phyloP scores from a whole-genome alignment of 2,113 vertebrate genomes.

The Pholis gunnellus region DNA sequence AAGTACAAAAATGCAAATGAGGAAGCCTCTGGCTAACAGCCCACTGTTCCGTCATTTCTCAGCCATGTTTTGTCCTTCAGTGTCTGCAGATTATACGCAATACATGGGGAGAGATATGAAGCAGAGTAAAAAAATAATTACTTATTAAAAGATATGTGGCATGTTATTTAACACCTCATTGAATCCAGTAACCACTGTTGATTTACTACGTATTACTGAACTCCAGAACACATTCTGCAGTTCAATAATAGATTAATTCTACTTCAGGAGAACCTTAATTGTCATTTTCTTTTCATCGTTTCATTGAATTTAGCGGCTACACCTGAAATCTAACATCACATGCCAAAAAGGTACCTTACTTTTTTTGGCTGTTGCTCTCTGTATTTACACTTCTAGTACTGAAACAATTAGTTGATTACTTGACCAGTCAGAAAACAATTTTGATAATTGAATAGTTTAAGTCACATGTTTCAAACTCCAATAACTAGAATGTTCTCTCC shows the following conservation, averaged over 20 bases:
- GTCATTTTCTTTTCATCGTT: constrained; percentile 2
- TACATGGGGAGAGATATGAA: constrained; percentile 25
- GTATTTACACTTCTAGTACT: not conserved
- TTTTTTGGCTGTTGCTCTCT: not conserved
- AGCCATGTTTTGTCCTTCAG: constrained; percentile 34
- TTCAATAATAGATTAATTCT: not conserved
- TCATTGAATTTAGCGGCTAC: not conserved
- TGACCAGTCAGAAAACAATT: not conserved
- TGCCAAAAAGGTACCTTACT: not conserved
- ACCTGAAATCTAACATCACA: not conserved
- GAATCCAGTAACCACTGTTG: constrained; percentile 51
- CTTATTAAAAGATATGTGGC: constrained; percentile 48
- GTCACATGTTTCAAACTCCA: not conserved
- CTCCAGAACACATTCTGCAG: not conserved
- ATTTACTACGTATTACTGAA: constrained; percentile 7
- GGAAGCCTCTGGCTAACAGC: not conserved
- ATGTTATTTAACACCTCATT: constrained; percentile 71
- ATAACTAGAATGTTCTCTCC: not conserved
- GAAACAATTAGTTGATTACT: not conserved
- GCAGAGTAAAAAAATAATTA: constrained; percentile 30
- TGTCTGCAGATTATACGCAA: constrained; percentile 41
- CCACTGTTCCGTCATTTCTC: not conserved
- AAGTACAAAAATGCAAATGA: constrained; percentile 61
- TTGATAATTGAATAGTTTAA: not conserved
- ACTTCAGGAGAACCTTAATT: not conserved